phyloP scores from a whole-genome alignment of 1,140 invertebrate species.

The Matsumurasca onukii region DNA sequence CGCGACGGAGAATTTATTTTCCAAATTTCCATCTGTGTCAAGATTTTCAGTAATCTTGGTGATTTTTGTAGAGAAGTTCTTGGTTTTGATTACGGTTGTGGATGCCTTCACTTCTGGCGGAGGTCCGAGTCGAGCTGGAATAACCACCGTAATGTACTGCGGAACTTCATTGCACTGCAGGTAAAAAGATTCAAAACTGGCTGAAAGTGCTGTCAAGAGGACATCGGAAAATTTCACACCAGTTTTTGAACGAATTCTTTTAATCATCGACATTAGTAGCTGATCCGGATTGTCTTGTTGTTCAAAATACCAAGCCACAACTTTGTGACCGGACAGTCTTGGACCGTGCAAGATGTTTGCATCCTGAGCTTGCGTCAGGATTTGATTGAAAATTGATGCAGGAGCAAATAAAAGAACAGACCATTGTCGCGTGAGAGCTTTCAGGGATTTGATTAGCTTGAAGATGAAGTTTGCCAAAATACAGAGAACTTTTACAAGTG shows the following conservation, averaged over 20 bases:
- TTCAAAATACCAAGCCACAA: constrained; percentile 46
- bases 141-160: constrained; percentile 41
- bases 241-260: constrained; percentile 46
- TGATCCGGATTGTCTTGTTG: constrained; percentile 45
- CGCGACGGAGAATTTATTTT: constrained; percentile 46
- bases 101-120: constrained; percentile 11
- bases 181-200: constrained; percentile 48
- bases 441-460: neutral
- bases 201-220: constrained; percentile 47
- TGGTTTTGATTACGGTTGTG: neutral
- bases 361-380: constrained; percentile 47
- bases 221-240: constrained; percentile 49
- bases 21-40: constrained; percentile 7
- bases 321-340: constrained; percentile 46
- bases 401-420: constrained; percentile 40
- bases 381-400: constrained; percentile 45
- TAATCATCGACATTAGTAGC: constrained; percentile 47
- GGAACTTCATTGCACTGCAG: constrained; percentile 42
- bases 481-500: neutral
- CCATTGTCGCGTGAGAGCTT: neutral
- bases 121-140: constrained; percentile 42
- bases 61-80: constrained; percentile 22
- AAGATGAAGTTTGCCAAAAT: neutral
- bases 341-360: constrained; percentile 48
- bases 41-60: constrained; percentile 25